phyloP scores from a whole-genome alignment of 2,888 invertebrate species.

The Cantharis nigra region DNA sequence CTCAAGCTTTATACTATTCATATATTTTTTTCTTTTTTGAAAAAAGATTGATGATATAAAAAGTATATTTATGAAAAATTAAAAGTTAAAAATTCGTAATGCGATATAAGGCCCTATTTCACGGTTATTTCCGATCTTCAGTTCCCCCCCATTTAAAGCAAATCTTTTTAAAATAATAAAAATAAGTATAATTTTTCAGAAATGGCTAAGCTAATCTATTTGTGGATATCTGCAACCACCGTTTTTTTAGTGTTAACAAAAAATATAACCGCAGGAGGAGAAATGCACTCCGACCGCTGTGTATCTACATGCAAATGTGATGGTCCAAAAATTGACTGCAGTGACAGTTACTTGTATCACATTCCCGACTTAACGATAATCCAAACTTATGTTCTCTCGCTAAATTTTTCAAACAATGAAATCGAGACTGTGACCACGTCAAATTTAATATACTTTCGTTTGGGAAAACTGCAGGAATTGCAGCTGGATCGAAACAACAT shows the following conservation, averaged over 20 bases:
- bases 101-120: no score
- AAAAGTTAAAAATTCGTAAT: no score
- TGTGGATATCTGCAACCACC: neutral
- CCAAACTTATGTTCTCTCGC: slow-evolving; percentile 39
- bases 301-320: slow-evolving; percentile 46
- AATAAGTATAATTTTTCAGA: neutral
- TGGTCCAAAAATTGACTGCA: slow-evolving; percentile 42
- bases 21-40: no score
- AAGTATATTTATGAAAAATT: no score
- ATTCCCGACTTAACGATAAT: slow-evolving; percentile 46
- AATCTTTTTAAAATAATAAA: neutral
- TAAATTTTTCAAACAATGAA: slow-evolving; percentile 50
- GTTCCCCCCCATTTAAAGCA: no score
- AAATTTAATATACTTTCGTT: slow-evolving; percentile 45
- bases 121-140: no score
- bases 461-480: slow-evolving; percentile 43
- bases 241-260: neutral
- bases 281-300: neutral
- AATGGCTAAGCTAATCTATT: neutral
- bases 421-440: slow-evolving; percentile 42
- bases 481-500: slow-evolving; percentile 47
- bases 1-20: no score
- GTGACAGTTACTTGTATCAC: slow-evolving; percentile 38
- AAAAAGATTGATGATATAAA: no score
- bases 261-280: neutral